Conservation (phyloP, 2,113 vertebrate species). For the Varanus salvator region DNA sequence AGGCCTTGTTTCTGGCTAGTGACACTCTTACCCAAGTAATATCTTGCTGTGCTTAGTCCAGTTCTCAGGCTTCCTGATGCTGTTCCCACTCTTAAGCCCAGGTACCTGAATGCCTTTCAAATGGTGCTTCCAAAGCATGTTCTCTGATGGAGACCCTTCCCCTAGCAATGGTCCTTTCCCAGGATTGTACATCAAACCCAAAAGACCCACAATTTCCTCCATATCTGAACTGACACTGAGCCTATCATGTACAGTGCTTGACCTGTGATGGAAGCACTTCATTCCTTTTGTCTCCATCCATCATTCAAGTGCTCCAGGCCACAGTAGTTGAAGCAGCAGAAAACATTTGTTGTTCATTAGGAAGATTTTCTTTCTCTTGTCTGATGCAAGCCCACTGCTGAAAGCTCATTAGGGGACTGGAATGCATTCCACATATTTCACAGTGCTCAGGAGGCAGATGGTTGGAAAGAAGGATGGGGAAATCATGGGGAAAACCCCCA, state of each 20-base stretch:
- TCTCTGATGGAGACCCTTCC: background rate
- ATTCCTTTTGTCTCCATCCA: conserved; percentile 67
- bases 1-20: too few species aligned
- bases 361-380: conserved; percentile 70
- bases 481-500: background rate
- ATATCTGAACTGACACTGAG: conserved; percentile 70
- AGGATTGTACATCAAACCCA: background rate
- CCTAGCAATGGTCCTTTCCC: background rate
- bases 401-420: conserved; percentile 68
- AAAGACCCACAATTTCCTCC: background rate
- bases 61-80: too few species aligned
- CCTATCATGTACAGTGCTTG: conserved; percentile 33
- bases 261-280: conserved; percentile 47
- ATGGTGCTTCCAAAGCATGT: background rate
- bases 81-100: too few species aligned
- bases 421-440: conserved; percentile 75
- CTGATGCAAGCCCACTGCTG: conserved; percentile 60
- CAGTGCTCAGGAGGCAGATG: conserved; percentile 68
- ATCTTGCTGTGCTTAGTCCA: too few species aligned
- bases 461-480: conserved; percentile 53
- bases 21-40: too few species aligned
- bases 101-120: too few species aligned
- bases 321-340: conserved; percentile 67
- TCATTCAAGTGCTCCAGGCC: conserved; percentile 70
- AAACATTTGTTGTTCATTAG: conserved; percentile 76